Evolutionary conservation across 2,113 vertebrate genomes (phyloP), one percentile per base, ranked within the genome.

Genomic region (Propithecus coquereli): DNA sequence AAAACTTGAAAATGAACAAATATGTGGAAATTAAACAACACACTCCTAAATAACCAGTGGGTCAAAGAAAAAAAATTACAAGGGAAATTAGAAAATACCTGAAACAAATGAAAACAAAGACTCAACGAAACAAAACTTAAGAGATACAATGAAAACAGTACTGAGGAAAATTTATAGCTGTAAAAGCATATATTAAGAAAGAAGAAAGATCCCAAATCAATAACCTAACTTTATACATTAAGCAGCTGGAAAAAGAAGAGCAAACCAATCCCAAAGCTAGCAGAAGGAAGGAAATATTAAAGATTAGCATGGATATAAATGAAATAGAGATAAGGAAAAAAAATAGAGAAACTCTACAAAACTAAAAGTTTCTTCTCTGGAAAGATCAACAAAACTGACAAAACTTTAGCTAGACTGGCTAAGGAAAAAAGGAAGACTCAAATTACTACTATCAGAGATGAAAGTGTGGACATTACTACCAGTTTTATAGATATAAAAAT

Each of bases 1-100:
- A 88, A 65, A 57, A 77, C 83, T 61, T 59, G 45, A 94, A 96
- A 91, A 71, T 79, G 63, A 37, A 84, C 40, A 87, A 32, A n/a
- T 54, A 77, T 34, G 14, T 86, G 20, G 37, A 74, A 73, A 68
- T 90, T 80, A 93, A 71, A 80, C 30, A 71, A 57, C 17, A 87
- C 30, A 17, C 6, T 65, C 14, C 45, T 88, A 73, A 85, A 68
- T 50, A 57, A 57, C 54, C 54, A 57, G 20, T 57, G 54, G 54
- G 54, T 57, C 18, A 57, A 57, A 57, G 54, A 57, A 8, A 57
- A 57, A 57, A 57, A 57, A n/a, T 57, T 22, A 22, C 54, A 57
- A 57, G 54, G 54, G 18, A 57, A 86, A 83, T 68, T 82, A 76
- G 82, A 91, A 89, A 87, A 82, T 76, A 68, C 17, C 37, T 18